Conservation (phyloP, 1,140 invertebrate genomes). For the Drosophila nigrodunni region DNA sequence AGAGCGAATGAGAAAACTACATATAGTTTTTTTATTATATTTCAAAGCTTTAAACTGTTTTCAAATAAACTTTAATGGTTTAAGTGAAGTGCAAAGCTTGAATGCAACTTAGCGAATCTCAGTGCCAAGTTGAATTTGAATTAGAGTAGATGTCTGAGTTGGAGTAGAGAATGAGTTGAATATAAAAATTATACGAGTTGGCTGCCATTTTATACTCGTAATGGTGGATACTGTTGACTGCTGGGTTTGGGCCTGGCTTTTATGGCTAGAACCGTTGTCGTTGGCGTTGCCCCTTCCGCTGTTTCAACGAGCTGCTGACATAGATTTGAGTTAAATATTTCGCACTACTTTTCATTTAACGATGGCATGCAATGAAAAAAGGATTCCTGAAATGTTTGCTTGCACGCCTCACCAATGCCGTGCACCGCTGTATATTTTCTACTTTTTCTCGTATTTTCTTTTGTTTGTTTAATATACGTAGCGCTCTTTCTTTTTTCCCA, state of each 20-base stretch:
- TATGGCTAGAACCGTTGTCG: neutral
- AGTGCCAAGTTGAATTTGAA: neutral
- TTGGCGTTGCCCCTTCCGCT: constrained; percentile 14
- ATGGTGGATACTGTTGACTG: constrained; percentile 4
- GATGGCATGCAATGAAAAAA: constrained; percentile 69
- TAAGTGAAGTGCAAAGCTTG: neutral
- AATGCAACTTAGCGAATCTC: constrained; percentile 8
- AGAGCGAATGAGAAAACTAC: neutral
- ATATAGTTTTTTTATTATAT: neutral
- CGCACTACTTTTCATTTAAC: constrained; percentile 72
- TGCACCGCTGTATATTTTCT: constrained; percentile 10
- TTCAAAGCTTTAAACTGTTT: neutral
- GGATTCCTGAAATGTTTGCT: constrained; percentile 59
- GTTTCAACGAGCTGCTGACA: constrained; percentile 52
- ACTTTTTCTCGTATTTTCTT: constrained; percentile 47
- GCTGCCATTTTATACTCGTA: constrained; percentile 19
- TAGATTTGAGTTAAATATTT: constrained; percentile 74
- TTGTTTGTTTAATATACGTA: constrained; percentile 68
- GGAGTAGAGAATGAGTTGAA: neutral
- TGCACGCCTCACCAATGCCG: constrained; percentile 17
- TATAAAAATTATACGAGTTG: constrained; percentile 40
- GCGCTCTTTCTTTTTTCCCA: neutral
- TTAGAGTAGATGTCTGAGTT: neutral
- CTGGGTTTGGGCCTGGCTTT: constrained; percentile 13
- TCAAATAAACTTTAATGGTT: neutral